Percentiles rank a stretch among this genome's conserved stretches.
Conservation (phyloP, 2,113 vertebrate genomes). For the Mellivora capensis region DNA sequence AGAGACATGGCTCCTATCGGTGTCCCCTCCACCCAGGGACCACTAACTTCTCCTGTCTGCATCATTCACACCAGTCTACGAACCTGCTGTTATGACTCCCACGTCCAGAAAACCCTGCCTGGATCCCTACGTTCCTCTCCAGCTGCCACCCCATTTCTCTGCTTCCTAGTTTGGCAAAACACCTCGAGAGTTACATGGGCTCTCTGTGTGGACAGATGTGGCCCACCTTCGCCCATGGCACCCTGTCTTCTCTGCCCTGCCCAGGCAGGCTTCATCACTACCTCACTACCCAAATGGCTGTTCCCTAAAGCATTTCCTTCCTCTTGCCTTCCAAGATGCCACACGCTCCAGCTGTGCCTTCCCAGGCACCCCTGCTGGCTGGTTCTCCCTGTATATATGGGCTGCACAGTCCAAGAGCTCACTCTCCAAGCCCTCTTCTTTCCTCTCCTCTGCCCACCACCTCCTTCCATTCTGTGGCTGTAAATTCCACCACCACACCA, state of each 20-base stretch:
- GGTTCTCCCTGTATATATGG: too few species aligned
- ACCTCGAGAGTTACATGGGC: neutral
- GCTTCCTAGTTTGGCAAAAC: neutral
- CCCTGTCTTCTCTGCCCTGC: neutral
- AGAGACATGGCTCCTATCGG: accelerated
- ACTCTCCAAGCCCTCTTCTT: neutral
- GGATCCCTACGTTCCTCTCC: neutral
- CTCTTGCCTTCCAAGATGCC: neutral
- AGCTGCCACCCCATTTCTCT: neutral
- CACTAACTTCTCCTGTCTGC: neutral
- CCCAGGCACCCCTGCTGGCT: accelerated
- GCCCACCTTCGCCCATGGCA: neutral
- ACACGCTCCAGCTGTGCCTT: accelerated
- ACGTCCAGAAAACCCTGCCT: neutral
- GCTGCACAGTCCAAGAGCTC: neutral
- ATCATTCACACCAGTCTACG: neutral
- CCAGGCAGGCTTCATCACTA: neutral
- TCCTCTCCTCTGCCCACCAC: neutral
- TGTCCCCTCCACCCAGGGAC: neutral
- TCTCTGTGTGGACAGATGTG: neutral
- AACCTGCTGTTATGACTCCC: neutral
- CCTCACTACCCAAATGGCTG: neutral
- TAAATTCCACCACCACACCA: neutral
- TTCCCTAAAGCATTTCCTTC: neutral
- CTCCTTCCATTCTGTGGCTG: neutral